These are phyloP conservation scores for Gastracanthus pulcherrimus DNA, from an alignment of 2,888 invertebrate species.

Conservation along the genomic window DNA sequence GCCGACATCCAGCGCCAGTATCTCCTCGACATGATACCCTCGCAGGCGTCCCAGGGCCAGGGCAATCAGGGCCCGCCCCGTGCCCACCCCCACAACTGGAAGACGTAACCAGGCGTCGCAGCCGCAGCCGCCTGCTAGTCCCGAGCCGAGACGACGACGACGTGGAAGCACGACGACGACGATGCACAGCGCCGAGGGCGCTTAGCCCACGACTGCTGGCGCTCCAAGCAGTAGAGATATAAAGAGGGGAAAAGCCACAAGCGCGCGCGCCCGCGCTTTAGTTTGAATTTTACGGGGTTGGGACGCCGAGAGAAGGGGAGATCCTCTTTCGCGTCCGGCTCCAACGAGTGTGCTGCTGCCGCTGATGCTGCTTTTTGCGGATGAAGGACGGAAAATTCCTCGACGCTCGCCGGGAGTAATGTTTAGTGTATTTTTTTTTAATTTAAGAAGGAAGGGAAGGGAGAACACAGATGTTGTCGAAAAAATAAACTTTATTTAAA, in stretches of 20 bases:
- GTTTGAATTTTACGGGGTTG: constrained; percentile 8
- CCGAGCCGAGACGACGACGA: constrained; percentile 26
- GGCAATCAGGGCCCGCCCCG: constrained; percentile 75
- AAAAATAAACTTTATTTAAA: constrained; percentile 46
- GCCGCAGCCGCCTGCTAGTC: no score
- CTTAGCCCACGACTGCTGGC: background rate
- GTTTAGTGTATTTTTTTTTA: constrained; percentile 55
- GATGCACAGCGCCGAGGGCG: no score
- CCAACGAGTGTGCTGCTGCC: constrained; percentile 48
- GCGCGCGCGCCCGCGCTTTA: no score
- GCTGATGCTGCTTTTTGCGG: constrained; percentile 52
- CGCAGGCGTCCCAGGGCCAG: constrained; percentile 78
- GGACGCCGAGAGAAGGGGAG: no score
- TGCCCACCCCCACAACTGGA: constrained; percentile 80
- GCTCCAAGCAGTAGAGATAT: background rate
- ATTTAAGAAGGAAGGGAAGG: constrained; percentile 35
- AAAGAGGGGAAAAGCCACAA: no score
- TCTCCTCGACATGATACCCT: constrained; percentile 96
- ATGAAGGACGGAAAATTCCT: background rate
- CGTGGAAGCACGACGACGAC: no score
- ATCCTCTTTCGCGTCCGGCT: constrained; percentile 38
- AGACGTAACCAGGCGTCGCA: constrained; percentile 80
- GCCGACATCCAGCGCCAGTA: constrained; percentile 96
- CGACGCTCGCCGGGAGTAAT: constrained; percentile 37
- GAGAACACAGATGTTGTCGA: constrained; percentile 3